phyloP scores from a whole-genome alignment of 2,113 vertebrate species.

The Phylloscopus trochiloides region DNA sequence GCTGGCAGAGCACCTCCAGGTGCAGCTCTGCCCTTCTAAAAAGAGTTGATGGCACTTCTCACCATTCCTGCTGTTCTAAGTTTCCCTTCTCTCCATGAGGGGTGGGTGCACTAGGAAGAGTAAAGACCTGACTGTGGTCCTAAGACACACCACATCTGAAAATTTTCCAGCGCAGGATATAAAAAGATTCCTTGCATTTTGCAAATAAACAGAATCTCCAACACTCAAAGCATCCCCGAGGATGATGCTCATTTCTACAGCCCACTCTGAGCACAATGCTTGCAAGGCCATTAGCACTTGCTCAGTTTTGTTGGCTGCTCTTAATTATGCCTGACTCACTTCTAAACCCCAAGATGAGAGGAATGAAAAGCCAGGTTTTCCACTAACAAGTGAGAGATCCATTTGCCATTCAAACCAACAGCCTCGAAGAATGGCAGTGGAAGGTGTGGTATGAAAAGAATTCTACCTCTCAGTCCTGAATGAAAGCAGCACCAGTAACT shows the following conservation, averaged over 20 bases:
- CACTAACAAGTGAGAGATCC: not conserved
- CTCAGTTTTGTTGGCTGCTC: not conserved
- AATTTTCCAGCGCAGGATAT: not conserved
- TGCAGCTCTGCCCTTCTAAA: not conserved
- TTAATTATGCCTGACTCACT: constrained; percentile 11
- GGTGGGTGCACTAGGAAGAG: not conserved
- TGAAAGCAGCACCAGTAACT: not conserved
- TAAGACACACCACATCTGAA: not conserved
- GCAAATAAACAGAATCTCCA: not conserved
- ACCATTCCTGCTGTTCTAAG: not conserved
- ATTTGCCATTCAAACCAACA: not conserved
- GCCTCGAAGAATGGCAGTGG: not conserved
- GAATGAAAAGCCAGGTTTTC: not conserved
- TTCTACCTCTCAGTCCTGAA: not conserved
- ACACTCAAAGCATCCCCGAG: not conserved
- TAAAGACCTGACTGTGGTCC: not conserved
- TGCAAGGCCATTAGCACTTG: not conserved
- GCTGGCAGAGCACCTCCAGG: not conserved
- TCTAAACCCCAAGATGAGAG: not conserved
- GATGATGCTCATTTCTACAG: not conserved
- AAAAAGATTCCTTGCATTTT: not conserved
- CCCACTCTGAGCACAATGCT: not conserved
- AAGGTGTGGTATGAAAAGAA: not conserved
- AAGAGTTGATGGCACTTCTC: not conserved
- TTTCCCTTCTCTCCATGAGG: not conserved